Conservation (phyloP, 2,888 invertebrate genomes). For the Oligia strigilis region DNA sequence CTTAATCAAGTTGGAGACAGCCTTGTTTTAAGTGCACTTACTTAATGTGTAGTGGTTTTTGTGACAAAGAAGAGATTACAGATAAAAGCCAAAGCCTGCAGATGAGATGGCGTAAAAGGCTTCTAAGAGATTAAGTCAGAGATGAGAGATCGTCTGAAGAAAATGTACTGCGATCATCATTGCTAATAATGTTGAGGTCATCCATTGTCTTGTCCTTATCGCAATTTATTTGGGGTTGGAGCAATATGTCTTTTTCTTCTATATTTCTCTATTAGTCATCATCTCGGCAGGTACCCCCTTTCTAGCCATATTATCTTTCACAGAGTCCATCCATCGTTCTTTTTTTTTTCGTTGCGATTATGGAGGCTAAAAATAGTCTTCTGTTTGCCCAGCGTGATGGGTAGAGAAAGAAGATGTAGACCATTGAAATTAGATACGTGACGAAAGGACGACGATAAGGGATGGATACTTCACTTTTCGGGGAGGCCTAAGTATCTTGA, state of each 20-base stretch:
- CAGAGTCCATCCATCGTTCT: not conserved
- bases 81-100: too few species aligned
- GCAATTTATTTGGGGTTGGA: not conserved
- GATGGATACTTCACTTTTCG: not conserved
- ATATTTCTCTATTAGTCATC: not conserved
- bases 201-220: not conserved
- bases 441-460: not conserved
- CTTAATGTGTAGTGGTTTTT: constrained; percentile 7
- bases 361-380: too few species aligned
- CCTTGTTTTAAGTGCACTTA: constrained; percentile 20
- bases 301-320: not conserved
- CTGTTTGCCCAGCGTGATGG: too few species aligned
- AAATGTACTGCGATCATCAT: too few species aligned
- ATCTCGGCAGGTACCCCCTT: not conserved
- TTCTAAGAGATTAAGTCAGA: not conserved
- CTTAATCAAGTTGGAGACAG: constrained; percentile 20
- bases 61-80: constrained; percentile 14
- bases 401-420: too few species aligned
- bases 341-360: too few species aligned
- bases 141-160: not conserved
- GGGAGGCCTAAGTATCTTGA: not conserved
- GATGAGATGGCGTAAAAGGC: not conserved
- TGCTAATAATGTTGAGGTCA: not conserved
- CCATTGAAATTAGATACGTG: not conserved
- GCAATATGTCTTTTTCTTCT: not conserved